A percentile compares a stretch with the other conserved stretches of the same genome.
Evolutionary conservation across 2,113 vertebrate species (phyloP).

Genomic region (Leptobrachium leishanense): DNA sequence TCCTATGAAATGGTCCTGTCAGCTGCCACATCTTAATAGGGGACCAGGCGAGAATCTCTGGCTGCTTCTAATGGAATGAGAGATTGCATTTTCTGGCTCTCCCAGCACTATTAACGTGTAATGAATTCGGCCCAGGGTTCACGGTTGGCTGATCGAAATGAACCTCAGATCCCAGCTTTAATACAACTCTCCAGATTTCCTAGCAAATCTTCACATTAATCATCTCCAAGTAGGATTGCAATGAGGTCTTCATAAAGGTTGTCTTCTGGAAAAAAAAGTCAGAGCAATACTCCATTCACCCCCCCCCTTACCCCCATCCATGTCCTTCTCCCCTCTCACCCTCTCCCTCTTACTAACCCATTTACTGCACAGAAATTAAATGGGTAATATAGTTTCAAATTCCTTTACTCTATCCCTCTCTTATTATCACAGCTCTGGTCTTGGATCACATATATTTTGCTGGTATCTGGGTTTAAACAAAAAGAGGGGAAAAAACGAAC

Average conservation of each 20-base stretch:
- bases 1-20: constrained; percentile 84
- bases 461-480: too few species aligned
- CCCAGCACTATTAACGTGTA: constrained; percentile 87
- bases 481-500: too few species aligned
- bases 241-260: constrained; percentile 79
- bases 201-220: constrained; percentile 94
- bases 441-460: too few species aligned
- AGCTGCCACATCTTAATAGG: constrained; percentile 95
- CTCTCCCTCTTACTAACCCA: constrained; percentile 27
- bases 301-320: constrained; percentile 33
- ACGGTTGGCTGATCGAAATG: constrained; percentile 92
- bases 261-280: constrained; percentile 52
- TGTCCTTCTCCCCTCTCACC: constrained; percentile 48
- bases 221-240: constrained; percentile 74
- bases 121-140: constrained; percentile 94
- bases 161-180: constrained; percentile 89
- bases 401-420: constrained; percentile 77
- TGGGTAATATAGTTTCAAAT: constrained; percentile 76
- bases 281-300: constrained; percentile 55
- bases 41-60: constrained; percentile 84
- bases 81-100: constrained; percentile 94
- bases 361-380: constrained; percentile 74
- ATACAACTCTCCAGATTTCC: constrained; percentile 87
- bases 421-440: constrained; percentile 55
- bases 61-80: constrained; percentile 87